phyloP scores from a whole-genome alignment of 2,888 invertebrate genomes.

The Latheticus oryzae region DNA sequence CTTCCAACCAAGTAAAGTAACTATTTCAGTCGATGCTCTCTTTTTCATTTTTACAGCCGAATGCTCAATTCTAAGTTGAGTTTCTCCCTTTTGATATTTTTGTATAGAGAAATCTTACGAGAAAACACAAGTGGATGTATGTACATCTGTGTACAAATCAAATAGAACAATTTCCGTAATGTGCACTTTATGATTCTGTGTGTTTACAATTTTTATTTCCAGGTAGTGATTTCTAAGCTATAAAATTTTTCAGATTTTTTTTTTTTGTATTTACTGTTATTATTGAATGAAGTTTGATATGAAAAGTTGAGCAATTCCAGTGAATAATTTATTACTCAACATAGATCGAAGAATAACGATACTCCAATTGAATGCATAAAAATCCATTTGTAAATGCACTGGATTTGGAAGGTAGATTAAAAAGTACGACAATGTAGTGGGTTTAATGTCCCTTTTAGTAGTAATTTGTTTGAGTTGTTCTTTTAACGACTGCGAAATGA shows the following conservation, averaged over 20 bases:
- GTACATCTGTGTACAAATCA: conserved; percentile 10
- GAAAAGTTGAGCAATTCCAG: conserved; percentile 1
- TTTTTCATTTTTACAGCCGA: conserved; percentile 3
- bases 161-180: conserved; percentile 13
- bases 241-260: neutral
- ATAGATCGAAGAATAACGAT: conserved; percentile 13
- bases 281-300: conserved; percentile 14
- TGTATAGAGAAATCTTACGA: neutral
- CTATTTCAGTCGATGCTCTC: too few relatives aligned
- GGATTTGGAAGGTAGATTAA: conserved; percentile 22
- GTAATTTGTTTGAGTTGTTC: conserved; percentile 33
- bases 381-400: too few relatives aligned
- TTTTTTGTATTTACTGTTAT: conserved; percentile 13
- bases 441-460: conserved; percentile 16
- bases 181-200: conserved; percentile 7
- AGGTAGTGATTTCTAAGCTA: neutral
- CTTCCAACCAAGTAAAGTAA: too few relatives aligned
- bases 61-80: too few relatives aligned
- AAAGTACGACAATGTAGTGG: conserved; percentile 27
- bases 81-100: neutral
- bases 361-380: conserved; percentile 5
- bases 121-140: conserved; percentile 4
- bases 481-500: conserved; percentile 34
- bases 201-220: conserved; percentile 1
- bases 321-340: conserved; percentile 5